Evolutionary conservation across 2,888 invertebrate genomes (phyloP).

Genomic region (Papilio protenor): DNA sequence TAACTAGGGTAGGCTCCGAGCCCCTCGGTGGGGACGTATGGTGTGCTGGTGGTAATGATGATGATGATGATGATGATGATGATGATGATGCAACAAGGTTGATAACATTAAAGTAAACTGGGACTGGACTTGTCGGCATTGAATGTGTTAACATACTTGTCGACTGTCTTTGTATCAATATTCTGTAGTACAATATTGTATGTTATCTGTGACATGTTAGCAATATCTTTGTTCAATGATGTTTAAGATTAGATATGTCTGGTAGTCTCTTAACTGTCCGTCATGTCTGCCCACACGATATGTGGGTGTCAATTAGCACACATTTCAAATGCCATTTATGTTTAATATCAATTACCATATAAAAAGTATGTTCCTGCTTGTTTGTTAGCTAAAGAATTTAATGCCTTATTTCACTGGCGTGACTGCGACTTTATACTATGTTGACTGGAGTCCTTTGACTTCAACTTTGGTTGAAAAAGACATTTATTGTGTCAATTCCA

Average conservation of each 20-base stretch:
- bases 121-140: not conserved
- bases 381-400: not conserved
- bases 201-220: conserved; percentile 5
- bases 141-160: not conserved
- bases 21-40: too few species aligned
- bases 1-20: too few species aligned
- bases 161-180: not conserved
- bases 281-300: conserved; percentile 6
- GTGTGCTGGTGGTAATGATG: too few species aligned
- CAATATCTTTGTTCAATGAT: not conserved
- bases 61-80: too few species aligned
- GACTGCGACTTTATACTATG: not conserved
- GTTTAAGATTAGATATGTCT: conserved; percentile 12
- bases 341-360: not conserved
- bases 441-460: too few species aligned
- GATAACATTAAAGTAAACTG: not conserved
- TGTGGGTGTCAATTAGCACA: not conserved
- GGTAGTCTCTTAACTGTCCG: not conserved
- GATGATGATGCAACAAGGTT: not conserved
- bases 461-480: too few species aligned
- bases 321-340: not conserved
- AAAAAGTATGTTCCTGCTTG: not conserved
- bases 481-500: not conserved
- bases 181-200: not conserved
- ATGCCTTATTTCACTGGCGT: not conserved